Evolutionary conservation across 2,113 vertebrate species (phyloP).

Genomic region (Lontra canadensis): DNA sequence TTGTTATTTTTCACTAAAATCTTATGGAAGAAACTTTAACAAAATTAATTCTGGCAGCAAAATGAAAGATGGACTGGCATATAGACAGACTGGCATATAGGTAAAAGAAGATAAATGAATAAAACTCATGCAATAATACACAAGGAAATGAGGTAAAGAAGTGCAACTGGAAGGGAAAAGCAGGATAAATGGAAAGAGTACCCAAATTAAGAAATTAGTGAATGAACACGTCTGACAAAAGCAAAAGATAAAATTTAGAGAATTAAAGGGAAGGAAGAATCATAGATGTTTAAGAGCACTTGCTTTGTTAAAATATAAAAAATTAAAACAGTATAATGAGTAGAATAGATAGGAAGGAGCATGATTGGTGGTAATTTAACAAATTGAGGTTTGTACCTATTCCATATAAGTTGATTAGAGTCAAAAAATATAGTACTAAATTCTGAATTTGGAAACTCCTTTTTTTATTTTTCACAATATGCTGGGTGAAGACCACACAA

Average conservation of each 20-base stretch:
- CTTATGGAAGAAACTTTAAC: background rate
- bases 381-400: background rate
- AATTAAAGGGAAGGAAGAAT: background rate
- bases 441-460: background rate
- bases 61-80: background rate
- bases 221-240: background rate
- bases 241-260: background rate
- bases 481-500: background rate
- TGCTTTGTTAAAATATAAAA: background rate
- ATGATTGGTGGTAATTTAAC: background rate
- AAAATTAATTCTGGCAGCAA: constrained; percentile 12
- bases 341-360: background rate
- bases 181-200: background rate
- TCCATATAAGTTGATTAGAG: background rate
- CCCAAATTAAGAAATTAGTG: background rate
- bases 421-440: background rate
- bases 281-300: background rate
- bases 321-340: background rate
- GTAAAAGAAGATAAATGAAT: background rate
- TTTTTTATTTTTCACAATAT: background rate
- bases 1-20: background rate
- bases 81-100: background rate
- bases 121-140: background rate
- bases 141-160: background rate
- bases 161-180: background rate